These are phyloP conservation scores for Chrysochloris asiatica DNA, from an alignment of 2,113 vertebrate species.

Conservation along the genomic window DNA sequence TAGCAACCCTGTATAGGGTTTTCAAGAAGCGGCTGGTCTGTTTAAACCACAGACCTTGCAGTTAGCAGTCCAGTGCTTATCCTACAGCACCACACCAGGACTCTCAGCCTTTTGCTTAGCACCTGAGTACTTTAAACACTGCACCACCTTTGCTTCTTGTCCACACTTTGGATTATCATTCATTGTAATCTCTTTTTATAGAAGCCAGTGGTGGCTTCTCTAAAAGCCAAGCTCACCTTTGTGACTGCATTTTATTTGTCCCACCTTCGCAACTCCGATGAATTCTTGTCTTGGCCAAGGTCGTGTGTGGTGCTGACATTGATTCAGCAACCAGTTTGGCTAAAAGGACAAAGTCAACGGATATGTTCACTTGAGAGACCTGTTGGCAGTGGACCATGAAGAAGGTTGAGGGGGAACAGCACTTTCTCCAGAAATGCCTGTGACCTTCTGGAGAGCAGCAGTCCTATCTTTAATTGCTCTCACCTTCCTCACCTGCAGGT, in stretches of 20 bases:
- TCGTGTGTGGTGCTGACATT: neutral
- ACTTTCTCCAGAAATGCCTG: neutral
- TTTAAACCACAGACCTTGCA: too few species aligned
- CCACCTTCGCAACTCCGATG: neutral
- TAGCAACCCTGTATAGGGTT: too few species aligned
- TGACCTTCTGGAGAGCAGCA: neutral
- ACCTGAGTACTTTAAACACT: neutral
- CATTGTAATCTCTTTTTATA: neutral
- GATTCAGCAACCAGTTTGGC: constrained; percentile 26
- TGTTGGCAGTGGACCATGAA: neutral
- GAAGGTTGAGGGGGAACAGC: neutral
- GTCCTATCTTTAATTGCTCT: neutral
- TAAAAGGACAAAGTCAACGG: neutral
- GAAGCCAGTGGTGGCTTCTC: neutral
- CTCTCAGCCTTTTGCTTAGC: too few species aligned
- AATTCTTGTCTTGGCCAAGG: neutral
- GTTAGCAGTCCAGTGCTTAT: too few species aligned
- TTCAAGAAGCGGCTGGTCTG: too few species aligned
- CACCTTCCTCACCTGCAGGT: neutral
- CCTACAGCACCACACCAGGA: too few species aligned
- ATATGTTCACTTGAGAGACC: neutral
- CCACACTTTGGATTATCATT: neutral
- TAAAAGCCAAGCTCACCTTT: neutral
- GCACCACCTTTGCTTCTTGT: neutral
- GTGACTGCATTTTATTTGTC: neutral